phyloP scores from a whole-genome alignment of 2,888 invertebrate species.

The Furcula furcula region DNA sequence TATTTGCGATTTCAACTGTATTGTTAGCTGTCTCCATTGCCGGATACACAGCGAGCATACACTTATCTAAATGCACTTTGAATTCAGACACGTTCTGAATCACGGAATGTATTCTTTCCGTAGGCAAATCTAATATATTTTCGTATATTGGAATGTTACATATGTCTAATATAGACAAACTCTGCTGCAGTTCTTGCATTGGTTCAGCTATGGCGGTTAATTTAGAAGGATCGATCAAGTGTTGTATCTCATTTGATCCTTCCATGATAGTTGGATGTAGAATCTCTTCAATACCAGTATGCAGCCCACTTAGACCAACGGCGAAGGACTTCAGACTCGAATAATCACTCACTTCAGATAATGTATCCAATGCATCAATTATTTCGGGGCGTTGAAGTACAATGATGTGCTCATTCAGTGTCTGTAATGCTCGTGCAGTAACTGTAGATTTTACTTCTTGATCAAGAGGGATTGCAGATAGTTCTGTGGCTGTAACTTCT shows the following conservation, averaged over 20 bases:
- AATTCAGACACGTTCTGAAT: slow-evolving; percentile 53
- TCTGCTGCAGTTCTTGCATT: slow-evolving; percentile 59
- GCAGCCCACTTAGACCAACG: slow-evolving; percentile 48
- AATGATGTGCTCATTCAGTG: slow-evolving; percentile 57
- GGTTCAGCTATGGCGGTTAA: slow-evolving; percentile 60
- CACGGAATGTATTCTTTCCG: slow-evolving; percentile 56
- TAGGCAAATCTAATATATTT: slow-evolving; percentile 57
- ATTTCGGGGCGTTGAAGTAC: slow-evolving; percentile 58
- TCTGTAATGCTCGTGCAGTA: slow-evolving; percentile 59
- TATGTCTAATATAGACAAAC: slow-evolving; percentile 57
- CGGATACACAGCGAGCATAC: slow-evolving; percentile 51
- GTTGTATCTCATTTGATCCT: slow-evolving; percentile 41
- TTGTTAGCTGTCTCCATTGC: slow-evolving; percentile 53
- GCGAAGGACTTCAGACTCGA: slow-evolving; percentile 57
- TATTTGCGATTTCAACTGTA: slow-evolving; percentile 58
- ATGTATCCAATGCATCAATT: slow-evolving; percentile 55
- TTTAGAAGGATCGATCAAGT: slow-evolving; percentile 43
- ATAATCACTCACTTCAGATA: slow-evolving; percentile 61
- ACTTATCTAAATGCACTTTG: slow-evolving; percentile 55
- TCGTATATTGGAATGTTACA: slow-evolving; percentile 67
- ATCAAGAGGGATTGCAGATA: slow-evolving; percentile 30
- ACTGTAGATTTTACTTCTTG: slow-evolving; percentile 34
- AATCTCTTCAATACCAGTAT: slow-evolving; percentile 56
- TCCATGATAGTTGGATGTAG: slow-evolving; percentile 63
- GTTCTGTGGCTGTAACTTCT: slow-evolving; percentile 43